phyloP scores from a whole-genome alignment of 2,888 invertebrate genomes.

The Drosophila basisetae region DNA sequence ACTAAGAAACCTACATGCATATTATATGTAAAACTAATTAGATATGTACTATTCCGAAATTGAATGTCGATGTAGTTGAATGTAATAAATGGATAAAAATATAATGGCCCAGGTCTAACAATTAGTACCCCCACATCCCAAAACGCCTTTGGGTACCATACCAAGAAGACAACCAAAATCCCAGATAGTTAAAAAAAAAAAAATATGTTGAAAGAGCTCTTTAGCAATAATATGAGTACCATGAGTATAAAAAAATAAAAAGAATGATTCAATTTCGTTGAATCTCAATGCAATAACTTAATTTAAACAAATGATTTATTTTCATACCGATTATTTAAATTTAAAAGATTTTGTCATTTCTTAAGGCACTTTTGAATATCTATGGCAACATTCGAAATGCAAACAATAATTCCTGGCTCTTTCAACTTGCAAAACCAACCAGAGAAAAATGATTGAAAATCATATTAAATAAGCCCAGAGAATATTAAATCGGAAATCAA shows the following conservation, averaged over 20 bases:
- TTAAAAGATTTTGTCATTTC: slow-evolving; percentile 24
- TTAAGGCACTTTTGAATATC: slow-evolving; percentile 44
- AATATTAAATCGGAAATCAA: slow-evolving; percentile 2
- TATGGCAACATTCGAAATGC: slow-evolving; percentile 33
- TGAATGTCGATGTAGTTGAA: slow-evolving; percentile 56
- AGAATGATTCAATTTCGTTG: slow-evolving; percentile 5
- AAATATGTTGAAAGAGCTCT: slow-evolving; percentile 38
- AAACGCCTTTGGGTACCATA: slow-evolving; percentile 8
- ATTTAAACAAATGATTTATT: slow-evolving; percentile 3
- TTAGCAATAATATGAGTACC: slow-evolving; percentile 6
- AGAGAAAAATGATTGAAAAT: slow-evolving; percentile 17
- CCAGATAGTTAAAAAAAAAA: slow-evolving; percentile 38
- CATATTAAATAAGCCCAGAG: slow-evolving; percentile 14
- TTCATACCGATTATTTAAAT: slow-evolving; percentile 5
- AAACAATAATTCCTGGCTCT: slow-evolving; percentile 42
- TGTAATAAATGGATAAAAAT: slow-evolving; percentile 39
- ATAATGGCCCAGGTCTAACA: slow-evolving; percentile 34
- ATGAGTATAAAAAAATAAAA: background rate
- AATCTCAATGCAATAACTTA: slow-evolving; percentile 6
- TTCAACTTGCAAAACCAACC: slow-evolving; percentile 38
- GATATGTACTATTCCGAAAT: slow-evolving; percentile 57
- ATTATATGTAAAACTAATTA: slow-evolving; percentile 51
- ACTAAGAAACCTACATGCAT: slow-evolving; percentile 20
- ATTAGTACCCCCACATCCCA: slow-evolving; percentile 15
- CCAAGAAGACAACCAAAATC: slow-evolving; percentile 1